Percentiles rank a stretch among this genome's conserved stretches.
phyloP scores from a whole-genome alignment of 2,113 vertebrate genomes.

The Acrocephalus kingi region DNA sequence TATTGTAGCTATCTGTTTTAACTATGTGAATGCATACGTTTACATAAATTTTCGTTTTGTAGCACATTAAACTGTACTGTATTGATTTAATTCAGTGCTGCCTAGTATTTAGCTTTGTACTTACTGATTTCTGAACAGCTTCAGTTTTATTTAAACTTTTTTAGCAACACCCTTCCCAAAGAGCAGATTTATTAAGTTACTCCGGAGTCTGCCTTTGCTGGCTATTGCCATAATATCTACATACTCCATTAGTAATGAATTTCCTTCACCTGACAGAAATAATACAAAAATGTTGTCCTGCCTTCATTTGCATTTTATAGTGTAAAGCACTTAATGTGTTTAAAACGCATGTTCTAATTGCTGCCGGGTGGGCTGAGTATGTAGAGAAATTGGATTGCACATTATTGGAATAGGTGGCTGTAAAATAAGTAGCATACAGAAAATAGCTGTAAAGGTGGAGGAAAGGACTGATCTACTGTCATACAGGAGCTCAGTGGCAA shows the following conservation, averaged over 20 bases:
- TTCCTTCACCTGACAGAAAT: not conserved
- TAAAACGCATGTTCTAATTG: not conserved
- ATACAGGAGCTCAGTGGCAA: not conserved
- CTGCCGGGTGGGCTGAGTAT: fast-evolving
- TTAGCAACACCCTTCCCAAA: not conserved
- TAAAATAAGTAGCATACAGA: not conserved
- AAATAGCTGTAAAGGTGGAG: not conserved
- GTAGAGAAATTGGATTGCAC: not conserved
- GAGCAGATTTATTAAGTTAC: not conserved
- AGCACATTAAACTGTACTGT: not conserved
- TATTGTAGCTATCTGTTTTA: not conserved
- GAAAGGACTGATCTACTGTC: not conserved
- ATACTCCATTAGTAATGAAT: not conserved
- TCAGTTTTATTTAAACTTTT: not conserved
- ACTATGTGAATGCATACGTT: not conserved
- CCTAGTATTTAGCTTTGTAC: not conserved
- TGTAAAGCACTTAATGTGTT: not conserved
- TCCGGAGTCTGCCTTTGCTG: not conserved
- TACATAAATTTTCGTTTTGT: not conserved
- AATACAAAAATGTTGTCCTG: not conserved
- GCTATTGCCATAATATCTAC: not conserved
- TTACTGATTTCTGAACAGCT: not conserved
- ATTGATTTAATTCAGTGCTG: not conserved
- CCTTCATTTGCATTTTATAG: not conserved
- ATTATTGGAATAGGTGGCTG: not conserved